Evolutionary conservation across 2,888 invertebrate species (phyloP), one percentile per base, ranked within the genome.

Genomic region (Latheticus oryzae): DNA sequence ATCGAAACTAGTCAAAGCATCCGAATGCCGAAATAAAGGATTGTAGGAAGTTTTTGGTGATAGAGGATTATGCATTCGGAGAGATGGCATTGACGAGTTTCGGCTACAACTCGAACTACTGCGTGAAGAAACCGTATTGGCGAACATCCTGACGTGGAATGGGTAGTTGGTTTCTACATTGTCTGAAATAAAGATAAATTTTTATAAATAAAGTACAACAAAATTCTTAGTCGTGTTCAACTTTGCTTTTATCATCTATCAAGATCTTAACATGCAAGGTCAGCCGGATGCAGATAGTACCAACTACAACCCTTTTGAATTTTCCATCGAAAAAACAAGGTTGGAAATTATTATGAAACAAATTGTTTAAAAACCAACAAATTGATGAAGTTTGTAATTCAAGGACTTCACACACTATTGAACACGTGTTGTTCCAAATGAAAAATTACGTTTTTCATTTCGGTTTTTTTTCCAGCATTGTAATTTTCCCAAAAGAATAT

Each of bases 71-170:
- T 69, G 70, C 70, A 75, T 73, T 5, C 73, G 68, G 24, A 75
- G 65, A 9, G 77, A 77, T 3, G 77, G 77, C 76, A 77, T 76
- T 12, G 77, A 77, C 7, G 77, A 76, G 65, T 77, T 77, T 51
- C 76, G 63, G 40, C 74, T 72, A 63, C 73, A 75, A 60, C 75
- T 75, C 61, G 74, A 75, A 54, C 75, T 74, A 63, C 76, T 74
- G 50, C 75, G 67, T 4, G 77, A 77, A 1, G 76, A 76, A 17
- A 76, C 72, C 30, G 77, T 76, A 68, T 74, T 75, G 38, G 73
- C 71, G 62, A 75, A 73, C 75, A 75, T 75, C 56, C 2, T 13
- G 15, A n/a, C 8, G 17, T 37, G 19, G 37, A 11, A 13, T 16
- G 8, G 42, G n/a, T 11, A 17, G 12, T 12, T 9, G 28, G 23